Percentiles rank a stretch among this genome's conserved stretches.
Evolutionary conservation across 2,888 invertebrate species (phyloP).

Genomic region (Lithophane leautieri): DNA sequence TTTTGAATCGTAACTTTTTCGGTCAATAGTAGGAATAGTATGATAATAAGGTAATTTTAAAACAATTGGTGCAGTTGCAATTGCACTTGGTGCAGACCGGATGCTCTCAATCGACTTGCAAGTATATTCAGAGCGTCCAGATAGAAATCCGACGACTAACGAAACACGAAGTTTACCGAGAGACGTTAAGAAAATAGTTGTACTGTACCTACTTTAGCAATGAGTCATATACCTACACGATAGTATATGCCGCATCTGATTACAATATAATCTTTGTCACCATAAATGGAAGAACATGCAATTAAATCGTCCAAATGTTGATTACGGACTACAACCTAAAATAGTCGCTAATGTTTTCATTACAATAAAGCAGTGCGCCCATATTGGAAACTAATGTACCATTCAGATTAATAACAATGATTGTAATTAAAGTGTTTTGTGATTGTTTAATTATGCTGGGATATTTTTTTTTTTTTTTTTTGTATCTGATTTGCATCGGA

Average conservation of each 20-base stretch:
- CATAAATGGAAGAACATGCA: not conserved
- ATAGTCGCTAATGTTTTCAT: conserved; percentile 30
- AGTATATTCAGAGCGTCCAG: too few relatives aligned
- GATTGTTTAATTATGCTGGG: conserved; percentile 30
- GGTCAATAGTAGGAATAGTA: too few relatives aligned
- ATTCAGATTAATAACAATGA: conserved; percentile 14
- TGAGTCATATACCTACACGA: not conserved
- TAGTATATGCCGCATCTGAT: not conserved
- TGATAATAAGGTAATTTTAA: too few relatives aligned
- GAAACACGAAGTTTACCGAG: too few relatives aligned
- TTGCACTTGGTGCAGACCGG: too few relatives aligned
- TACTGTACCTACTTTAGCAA: not conserved
- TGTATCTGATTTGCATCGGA: not conserved
- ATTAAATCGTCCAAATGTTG: conserved; percentile 46
- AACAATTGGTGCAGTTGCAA: too few relatives aligned
- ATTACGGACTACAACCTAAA: conserved; percentile 35
- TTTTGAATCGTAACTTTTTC: too few relatives aligned
- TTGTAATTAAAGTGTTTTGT: conserved; percentile 17
- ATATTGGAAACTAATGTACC: conserved; percentile 31
- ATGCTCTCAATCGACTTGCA: too few relatives aligned
- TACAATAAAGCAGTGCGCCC: conserved; percentile 23
- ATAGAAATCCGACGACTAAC: too few relatives aligned
- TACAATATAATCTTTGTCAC: conserved; percentile 22
- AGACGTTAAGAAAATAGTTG: too few relatives aligned
- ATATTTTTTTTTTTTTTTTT: conserved; percentile 4